Base-by-base conservation (phyloP, 2,797 vertebrate species). In the Sebastes steindachneri region DNA sequence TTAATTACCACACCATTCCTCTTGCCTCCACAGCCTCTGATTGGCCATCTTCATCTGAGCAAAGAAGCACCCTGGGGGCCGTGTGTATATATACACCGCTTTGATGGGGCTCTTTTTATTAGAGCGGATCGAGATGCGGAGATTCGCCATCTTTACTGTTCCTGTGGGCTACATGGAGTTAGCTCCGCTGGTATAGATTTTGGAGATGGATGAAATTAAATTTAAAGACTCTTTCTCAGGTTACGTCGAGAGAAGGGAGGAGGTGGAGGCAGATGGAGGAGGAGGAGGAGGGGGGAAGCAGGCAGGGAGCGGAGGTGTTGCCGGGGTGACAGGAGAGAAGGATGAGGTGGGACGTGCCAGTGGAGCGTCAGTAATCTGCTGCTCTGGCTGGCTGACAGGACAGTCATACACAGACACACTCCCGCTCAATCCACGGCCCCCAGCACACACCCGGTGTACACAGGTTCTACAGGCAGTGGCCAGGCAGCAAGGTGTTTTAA, bases 261-360 rank as follows among this genome's bases (percentile, higher is more conserved):
- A 75, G 33, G 60, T 59, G 26, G 37, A 82, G 80, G 83, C 82
- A 85, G 83, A 90, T 84, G 73, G 75, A 84, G 80, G 82, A 41
- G 74, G 45, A 37, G 70, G 80, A 65, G 9, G 71, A 58, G 67
- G 62, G 86, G 84, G n/a, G 73, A 76, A 63, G 82, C 75, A 77
- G 79, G 88, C 74, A 68, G 88, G 89, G 88, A 88, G 88, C 72
- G 78, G 91, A 91, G 90, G 91, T 90, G 92, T 91, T 91, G 91
- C 92, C 58, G 80, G 74, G 91, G 79, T 88, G 86, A 92, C 85
- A 83, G 74, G 77, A 86, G 89, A 86, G 73, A 77, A 66, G 88
- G 89, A 92, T 90, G 84, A 90, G 84, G 89, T 73, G 82, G 93
- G 89, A 92, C 81, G 62, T 89, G 85, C 77, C 82, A 83, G 89